A percentile compares a stretch with the other conserved stretches of the same genome.
These are phyloP conservation scores for Trachymyrmex septentrionalis DNA, from an alignment of 1,140 invertebrate species.

Conservation along the genomic window DNA sequence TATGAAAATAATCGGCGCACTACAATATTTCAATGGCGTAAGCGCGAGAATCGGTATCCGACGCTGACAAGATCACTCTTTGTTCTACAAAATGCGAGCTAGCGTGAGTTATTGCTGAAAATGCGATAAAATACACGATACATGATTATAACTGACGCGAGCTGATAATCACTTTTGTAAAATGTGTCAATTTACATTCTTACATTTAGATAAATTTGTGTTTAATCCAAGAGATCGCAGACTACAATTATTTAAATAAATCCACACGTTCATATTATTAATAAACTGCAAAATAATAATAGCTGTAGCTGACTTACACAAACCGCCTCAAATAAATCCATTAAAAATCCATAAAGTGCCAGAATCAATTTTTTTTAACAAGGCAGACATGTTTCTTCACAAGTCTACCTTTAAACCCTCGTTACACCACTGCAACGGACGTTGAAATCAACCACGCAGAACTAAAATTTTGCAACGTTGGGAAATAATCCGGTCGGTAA, in stretches of 20 bases:
- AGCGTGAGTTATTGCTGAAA: neutral
- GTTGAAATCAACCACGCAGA: constrained; percentile 14
- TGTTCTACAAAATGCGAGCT: neutral
- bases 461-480: constrained; percentile 61
- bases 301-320: no score
- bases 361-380: neutral
- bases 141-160: neutral
- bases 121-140: neutral
- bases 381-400: constrained; percentile 14
- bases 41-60: constrained; percentile 36
- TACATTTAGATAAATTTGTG: neutral
- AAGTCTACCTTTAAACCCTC: constrained; percentile 57
- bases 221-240: neutral
- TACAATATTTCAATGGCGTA: constrained; percentile 58
- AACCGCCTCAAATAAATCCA: neutral
- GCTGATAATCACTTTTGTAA: constrained; percentile 1
- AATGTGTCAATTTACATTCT: neutral
- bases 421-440: constrained; percentile 53
- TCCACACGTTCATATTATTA: neutral
- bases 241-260: neutral
- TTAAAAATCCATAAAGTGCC: constrained; percentile 6
- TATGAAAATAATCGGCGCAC: constrained; percentile 63
- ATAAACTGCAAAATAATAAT: neutral
- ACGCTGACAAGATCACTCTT: constrained; percentile 21
- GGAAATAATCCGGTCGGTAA: constrained; percentile 63